These are phyloP conservation scores for Lampris incognitus DNA, from an alignment of 2,113 vertebrate genomes.

Conservation along the genomic window DNA sequence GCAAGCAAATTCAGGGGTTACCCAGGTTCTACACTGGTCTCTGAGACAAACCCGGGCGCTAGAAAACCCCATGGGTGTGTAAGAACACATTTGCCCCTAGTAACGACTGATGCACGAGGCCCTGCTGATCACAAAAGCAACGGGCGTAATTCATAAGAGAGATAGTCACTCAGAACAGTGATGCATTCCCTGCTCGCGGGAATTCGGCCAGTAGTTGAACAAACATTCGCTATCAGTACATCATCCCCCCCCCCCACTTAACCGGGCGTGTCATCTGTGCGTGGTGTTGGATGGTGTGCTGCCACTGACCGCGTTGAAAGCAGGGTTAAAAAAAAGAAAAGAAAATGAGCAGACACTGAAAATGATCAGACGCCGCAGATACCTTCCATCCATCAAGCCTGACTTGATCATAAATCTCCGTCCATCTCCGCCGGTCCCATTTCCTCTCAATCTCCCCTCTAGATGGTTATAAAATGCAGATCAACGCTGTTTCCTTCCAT, in stretches of 20 bases:
- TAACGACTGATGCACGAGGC: conserved; percentile 65
- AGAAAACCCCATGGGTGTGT: too few species aligned
- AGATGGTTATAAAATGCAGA: conserved; percentile 72
- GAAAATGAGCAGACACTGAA: conserved; percentile 48
- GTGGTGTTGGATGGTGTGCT: conserved; percentile 15
- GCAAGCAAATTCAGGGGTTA: too few species aligned
- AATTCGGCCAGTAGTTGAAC: conserved; percentile 55
- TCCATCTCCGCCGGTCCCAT: conserved; percentile 52
- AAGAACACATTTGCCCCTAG: too few species aligned
- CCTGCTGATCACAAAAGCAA: conserved; percentile 75
- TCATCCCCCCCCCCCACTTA: conserved; percentile 31
- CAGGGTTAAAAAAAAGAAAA: conserved; percentile 17
- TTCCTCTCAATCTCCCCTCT: conserved; percentile 58
- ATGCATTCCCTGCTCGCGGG: conserved; percentile 36
- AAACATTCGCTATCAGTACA: conserved; percentile 36
- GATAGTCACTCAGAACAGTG: conserved; percentile 42
- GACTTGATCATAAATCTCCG: conserved; percentile 71
- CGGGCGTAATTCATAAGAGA: conserved; percentile 64
- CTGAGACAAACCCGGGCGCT: too few species aligned
- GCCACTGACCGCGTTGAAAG: conserved; percentile 48
- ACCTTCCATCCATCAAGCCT: conserved; percentile 59
- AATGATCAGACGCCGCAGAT: conserved; percentile 49
- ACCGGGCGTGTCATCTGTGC: conserved; percentile 14
- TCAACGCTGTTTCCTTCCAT: conserved; percentile 42
- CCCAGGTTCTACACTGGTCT: too few species aligned